Percentiles rank a stretch among this genome's conserved stretches.
phyloP scores from a whole-genome alignment of 2,888 invertebrate genomes.

The Caenorhabditis wallacei region DNA sequence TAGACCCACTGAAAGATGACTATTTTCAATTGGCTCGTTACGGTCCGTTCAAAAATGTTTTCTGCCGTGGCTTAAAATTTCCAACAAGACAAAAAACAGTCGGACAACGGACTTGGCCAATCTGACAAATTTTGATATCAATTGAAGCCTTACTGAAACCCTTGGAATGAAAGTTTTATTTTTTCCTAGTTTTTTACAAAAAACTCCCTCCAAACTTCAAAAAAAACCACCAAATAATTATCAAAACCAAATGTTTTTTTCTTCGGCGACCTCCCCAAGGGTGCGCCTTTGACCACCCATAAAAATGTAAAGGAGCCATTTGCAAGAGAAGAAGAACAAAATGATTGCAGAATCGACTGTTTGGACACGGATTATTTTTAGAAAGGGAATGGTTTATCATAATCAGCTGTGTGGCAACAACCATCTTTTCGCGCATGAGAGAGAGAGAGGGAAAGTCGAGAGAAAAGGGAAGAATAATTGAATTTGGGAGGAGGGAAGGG shows the following conservation, averaged over 20 bases:
- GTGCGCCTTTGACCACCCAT: not conserved
- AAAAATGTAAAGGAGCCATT: not conserved
- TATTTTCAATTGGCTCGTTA: too few relatives aligned
- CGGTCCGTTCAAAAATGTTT: too few relatives aligned
- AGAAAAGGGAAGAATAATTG: constrained; percentile 13
- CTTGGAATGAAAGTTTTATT: too few relatives aligned
- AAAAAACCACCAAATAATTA: constrained; percentile 22
- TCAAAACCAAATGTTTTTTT: constrained; percentile 60
- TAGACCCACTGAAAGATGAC: too few relatives aligned
- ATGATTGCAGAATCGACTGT: constrained; percentile 53
- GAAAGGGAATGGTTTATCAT: constrained; percentile 39
- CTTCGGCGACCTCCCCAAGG: not conserved
- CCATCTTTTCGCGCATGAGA: constrained; percentile 36
- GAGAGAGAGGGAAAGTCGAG: constrained; percentile 4
- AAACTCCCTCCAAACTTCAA: not conserved
- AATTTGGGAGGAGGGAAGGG: too few relatives aligned
- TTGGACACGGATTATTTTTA: constrained; percentile 48
- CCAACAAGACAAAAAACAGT: too few relatives aligned
- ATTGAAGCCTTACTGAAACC: too few relatives aligned
- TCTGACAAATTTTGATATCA: too few relatives aligned
- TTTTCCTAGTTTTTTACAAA: constrained; percentile 8
- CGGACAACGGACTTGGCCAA: too few relatives aligned
- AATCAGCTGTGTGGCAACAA: constrained; percentile 40
- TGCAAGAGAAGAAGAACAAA: not conserved
- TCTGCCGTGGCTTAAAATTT: too few relatives aligned